Base-by-base conservation (phyloP, 1,140 invertebrate genomes). In the Tetramorium alpestre region DNA sequence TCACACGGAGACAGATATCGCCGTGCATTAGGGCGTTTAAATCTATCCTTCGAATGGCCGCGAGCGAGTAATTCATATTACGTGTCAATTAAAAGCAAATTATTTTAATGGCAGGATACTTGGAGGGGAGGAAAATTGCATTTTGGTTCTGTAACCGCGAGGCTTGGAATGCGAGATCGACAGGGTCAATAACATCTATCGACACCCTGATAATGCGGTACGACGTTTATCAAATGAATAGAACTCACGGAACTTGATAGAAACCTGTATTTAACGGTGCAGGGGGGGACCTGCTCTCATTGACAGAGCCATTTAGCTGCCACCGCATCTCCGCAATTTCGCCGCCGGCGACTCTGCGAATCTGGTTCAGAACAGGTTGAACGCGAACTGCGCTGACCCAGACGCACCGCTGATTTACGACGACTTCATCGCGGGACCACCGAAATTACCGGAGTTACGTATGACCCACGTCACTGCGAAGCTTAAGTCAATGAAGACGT, bases 361-460 rank as follows among this genome's bases (percentile, higher is more conserved):
- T 85, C 91, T 84, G 76, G 75, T 84, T 87, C 73, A n/a, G n/a
- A 85, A 49, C 88, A 70, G 88, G 77, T 89, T 84, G 64, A 60
- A 73, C 77, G 49, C 44, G 47, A 49, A 25, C 18, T 22, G 65
- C 49, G 33, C 56, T 75, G 51, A 75, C 67, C 65, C 75, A 85
- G 69, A 47, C 47, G 56, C 11, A n/a, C 44, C 28, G 41, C 73
- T 89, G 89, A 90, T 90, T 90, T 89, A 89, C 70, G 25, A 33
- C 87, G 38, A 6, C 22, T 47, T 87, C 72, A 64, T 86, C 78
- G 51, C 51, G 60, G 18, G 69, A 88, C 64, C 78, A 77, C 82
- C 88, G 60, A 91, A 89, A 90, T 89, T 90, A 84, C 76, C 82
- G 47, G 72, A 81, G 60, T 81, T 80, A 70, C 70, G 38, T 86